phyloP scores from a whole-genome alignment of 2,888 invertebrate species.

The Micoletzkya japonica region DNA sequence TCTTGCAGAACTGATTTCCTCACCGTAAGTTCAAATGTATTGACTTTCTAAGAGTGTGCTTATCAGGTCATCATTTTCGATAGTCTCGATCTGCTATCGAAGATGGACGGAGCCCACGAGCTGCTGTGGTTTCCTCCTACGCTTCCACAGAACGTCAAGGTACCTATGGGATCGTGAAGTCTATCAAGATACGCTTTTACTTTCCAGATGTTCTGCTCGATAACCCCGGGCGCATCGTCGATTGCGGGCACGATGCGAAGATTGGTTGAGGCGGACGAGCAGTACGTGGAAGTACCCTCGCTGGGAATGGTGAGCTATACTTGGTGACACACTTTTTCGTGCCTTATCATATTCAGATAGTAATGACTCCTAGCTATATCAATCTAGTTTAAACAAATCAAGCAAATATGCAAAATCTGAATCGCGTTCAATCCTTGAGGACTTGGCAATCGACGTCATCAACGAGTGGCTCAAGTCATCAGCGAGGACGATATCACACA shows the following conservation, averaged over 20 bases:
- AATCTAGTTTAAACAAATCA: background rate
- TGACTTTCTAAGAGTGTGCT: background rate
- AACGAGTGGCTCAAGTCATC: conserved; percentile 86
- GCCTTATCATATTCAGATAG: background rate
- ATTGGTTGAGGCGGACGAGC: conserved; percentile 85
- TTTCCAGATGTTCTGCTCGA: conserved; percentile 46
- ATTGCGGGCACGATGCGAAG: conserved; percentile 49
- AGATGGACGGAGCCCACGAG: conserved; percentile 89
- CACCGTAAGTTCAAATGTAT: background rate
- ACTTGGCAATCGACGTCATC: conserved; percentile 88
- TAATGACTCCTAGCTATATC: background rate
- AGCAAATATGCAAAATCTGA: background rate
- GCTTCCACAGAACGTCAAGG: conserved; percentile 85
- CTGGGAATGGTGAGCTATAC: conserved; percentile 68
- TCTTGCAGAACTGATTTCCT: background rate
- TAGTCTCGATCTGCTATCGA: conserved; percentile 93
- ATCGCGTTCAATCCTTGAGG: conserved; percentile 69
- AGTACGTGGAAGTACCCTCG: conserved; percentile 85
- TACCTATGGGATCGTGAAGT: conserved; percentile 63
- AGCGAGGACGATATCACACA: conserved; percentile 81
- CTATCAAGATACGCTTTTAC: too few species aligned
- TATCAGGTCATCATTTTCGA: conserved; percentile 78
- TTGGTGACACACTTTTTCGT: background rate
- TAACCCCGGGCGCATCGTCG: conserved; percentile 48
- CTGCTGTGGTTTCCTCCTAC: conserved; percentile 92